Evolutionary conservation across 2,888 invertebrate species (phyloP), one percentile per base, ranked within the genome.

Genomic region (Drosophila niveifrons): DNA sequence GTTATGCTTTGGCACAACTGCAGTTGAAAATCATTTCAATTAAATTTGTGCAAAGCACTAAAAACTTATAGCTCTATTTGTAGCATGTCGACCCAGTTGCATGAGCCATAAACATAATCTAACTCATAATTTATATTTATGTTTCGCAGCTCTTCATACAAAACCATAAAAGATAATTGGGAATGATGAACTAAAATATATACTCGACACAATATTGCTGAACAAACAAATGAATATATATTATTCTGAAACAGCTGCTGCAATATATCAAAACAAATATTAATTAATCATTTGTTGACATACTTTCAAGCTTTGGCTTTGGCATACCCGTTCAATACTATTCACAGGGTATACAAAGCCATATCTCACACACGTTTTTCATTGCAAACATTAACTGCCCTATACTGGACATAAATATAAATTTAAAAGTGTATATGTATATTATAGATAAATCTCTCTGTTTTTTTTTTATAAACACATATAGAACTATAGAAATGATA

Each of bases 51-150:
- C 47, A 39, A 48, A 53, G 13, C 44, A 58, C 39, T 69, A 36
- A 62, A 39, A 59, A 13, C 0, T 15, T 50, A 46, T 62, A 55
- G 62, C 18, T 43, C 29, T 59, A 47, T 62, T 61, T 74, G 75
- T 28, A 75, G 31, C 23, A 28, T n/a, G 34, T 43, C 50, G 71
- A 51, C 76, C 66, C 59, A 66, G 44, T 66, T 76, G 62, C 58
- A 63, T 43, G 62, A 43, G 77, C 59, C 66, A 56, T 62, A 56
- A 52, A 58, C 57, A 67, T 65, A 73, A 78, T 65, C 78, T 43
- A 48, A 36, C 56, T 39, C 58, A 73, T 64, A 78, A 70, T 59
- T 73, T 61, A 62, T 56, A 58, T 61, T 65, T 59, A 18, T 36
- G 34, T 36, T 41, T 18, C 29, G 18, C 36, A 46, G 28, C 15